phyloP scores from a whole-genome alignment of 2,113 vertebrate genomes.

The Parus major region DNA sequence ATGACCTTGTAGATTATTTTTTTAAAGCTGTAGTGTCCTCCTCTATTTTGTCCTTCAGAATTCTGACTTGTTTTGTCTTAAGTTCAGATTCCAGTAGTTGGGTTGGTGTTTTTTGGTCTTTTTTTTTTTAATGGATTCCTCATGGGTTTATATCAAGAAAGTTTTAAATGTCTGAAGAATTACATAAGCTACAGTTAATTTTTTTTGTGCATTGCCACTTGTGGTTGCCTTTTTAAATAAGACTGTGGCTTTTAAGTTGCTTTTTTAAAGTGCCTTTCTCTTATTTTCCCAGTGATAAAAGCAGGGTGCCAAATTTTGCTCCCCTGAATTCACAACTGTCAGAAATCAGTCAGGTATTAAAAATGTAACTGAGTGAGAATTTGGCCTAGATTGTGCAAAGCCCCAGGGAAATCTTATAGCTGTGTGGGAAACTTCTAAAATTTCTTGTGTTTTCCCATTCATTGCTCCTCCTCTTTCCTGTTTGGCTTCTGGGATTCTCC shows the following conservation, averaged over 20 bases:
- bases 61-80: not conserved
- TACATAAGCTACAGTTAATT: not conserved
- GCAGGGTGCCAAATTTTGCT: fast-evolving
- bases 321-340: not conserved
- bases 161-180: not conserved
- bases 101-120: no score
- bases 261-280: not conserved
- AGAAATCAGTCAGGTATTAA: not conserved
- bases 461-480: constrained; percentile 26
- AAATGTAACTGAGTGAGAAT: not conserved
- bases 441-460: not conserved
- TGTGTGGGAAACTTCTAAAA: constrained; percentile 35
- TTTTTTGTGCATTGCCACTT: not conserved
- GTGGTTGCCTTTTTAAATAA: not conserved
- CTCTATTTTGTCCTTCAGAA: not conserved
- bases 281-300: not conserved
- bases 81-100: not conserved
- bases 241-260: not conserved
- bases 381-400: not conserved
- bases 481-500: not conserved
- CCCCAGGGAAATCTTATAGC: constrained; percentile 17
- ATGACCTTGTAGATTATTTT: not conserved
- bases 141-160: not conserved
- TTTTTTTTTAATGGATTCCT: not conserved
- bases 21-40: not conserved